Base-by-base conservation (phyloP, 2,797 vertebrate species). In the Poeciliopsis turneri region DNA sequence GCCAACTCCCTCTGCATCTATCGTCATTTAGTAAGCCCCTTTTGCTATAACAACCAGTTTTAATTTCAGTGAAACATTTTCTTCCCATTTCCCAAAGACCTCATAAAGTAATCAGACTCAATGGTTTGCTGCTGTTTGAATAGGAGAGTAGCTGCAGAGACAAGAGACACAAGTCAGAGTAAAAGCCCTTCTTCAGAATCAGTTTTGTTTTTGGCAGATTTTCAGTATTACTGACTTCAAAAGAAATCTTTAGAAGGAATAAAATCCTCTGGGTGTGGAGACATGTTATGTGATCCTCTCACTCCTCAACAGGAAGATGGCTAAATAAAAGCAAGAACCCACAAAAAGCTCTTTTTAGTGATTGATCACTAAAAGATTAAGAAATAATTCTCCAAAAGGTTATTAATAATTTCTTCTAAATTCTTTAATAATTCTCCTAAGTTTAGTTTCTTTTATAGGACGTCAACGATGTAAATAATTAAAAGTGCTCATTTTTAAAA, bases 21-120 rank as follows among this genome's bases (percentile, higher is more conserved):
- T 53, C 11, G 59, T 47, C 25, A 39, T 68, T 69, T 41, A 82
- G 57, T n/a, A 79, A 16, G 61, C 78, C 57, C 66, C 25, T 78
- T 70, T 72, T 77, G 57, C 61, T 46, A 51, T 47, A 66, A 53
- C 45, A n/a, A 64, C 64, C 43, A 45, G 64, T 53, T 82, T 86
- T 78, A 89, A 78, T 84, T 73, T 90, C 68, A 89, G 86, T 87
- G 55, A 86, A 92, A 89, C 80, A 79, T 53, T 75, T 82, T 85
- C 10, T 81, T 77, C 87, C 69, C 82, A 71, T 85, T 85, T 90
- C 59, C 55, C 41, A 74, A 41, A 74, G 39, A 91, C 79, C 66
- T 46, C 18, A 64, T 59, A 75, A 80, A 77, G 79, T 81, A 70
- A 90, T 80, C 78, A 79, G 39, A 69, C 30, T 51, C 30, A 81